A percentile compares a stretch with the other conserved stretches of the same genome.
These are phyloP conservation scores for Andrena flavipes DNA, from an alignment of 2,888 invertebrate genomes.

Conservation along the genomic window DNA sequence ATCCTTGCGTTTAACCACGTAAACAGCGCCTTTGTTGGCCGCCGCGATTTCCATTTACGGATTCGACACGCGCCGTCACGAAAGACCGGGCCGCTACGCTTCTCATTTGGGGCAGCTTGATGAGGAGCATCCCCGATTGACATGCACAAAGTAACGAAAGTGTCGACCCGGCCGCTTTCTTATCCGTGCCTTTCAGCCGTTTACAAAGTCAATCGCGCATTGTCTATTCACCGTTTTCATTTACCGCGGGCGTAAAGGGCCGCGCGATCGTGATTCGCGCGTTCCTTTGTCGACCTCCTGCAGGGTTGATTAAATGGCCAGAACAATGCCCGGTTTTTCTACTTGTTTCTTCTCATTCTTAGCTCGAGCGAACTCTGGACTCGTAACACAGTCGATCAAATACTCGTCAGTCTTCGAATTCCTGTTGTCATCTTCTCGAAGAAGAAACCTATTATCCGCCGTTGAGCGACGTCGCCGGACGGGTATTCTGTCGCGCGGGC, in stretches of 20 bases:
- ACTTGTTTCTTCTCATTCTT: neutral
- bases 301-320: conserved; percentile 14
- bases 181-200: conserved; percentile 26
- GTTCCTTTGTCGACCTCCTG: conserved; percentile 25
- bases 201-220: conserved; percentile 21
- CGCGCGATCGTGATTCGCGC: conserved; percentile 23
- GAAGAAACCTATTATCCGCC: neutral
- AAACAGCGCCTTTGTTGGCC: conserved; percentile 82
- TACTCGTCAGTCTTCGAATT: neutral
- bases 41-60: conserved; percentile 83
- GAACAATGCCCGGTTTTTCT: neutral
- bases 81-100: conserved; percentile 69
- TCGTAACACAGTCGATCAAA: neutral
- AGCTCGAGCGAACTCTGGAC: neutral
- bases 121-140: conserved; percentile 54
- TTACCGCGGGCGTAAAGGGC: conserved; percentile 5
- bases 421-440: neutral
- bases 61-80: conserved; percentile 80
- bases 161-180: conserved; percentile 52
- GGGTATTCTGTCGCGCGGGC: neutral
- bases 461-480: too few relatives aligned
- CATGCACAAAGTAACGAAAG: conserved; percentile 54
- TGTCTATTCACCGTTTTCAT: conserved; percentile 35
- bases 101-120: conserved; percentile 54
- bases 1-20: conserved; percentile 81